Percentiles rank a stretch among this genome's conserved stretches.
Evolutionary conservation across 2,888 invertebrate genomes (phyloP).

Genomic region (Leptinotarsa juncta): DNA sequence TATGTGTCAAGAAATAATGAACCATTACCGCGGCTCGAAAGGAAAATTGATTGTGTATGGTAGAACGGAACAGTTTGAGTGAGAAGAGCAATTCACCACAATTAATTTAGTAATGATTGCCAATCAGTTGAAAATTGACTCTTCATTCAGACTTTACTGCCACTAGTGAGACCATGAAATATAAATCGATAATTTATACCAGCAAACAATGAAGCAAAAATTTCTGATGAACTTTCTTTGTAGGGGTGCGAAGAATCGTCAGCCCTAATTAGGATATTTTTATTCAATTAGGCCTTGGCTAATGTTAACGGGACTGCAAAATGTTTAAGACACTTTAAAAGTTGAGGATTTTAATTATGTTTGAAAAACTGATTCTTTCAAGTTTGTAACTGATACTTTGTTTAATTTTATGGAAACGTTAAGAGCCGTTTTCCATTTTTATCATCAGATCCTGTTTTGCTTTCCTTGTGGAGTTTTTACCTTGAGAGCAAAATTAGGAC

Average conservation of each 20-base stretch:
- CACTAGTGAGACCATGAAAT: neutral
- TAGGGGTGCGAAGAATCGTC: slow-evolving; percentile 17
- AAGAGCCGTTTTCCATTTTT: slow-evolving; percentile 38
- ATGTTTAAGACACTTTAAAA: slow-evolving; percentile 46
- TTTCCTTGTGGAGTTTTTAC: slow-evolving; percentile 6
- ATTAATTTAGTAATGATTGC: neutral
- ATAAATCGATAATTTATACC: neutral
- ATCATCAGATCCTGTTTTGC: slow-evolving; percentile 17
- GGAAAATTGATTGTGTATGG: neutral
- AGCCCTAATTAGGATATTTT: slow-evolving; percentile 47
- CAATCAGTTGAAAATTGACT: neutral
- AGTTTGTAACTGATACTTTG: slow-evolving; percentile 48
- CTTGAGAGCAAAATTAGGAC: neutral
- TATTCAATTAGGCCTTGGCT: slow-evolving; percentile 49
- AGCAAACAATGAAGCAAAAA: neutral
- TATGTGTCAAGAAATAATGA: too few relatives aligned
- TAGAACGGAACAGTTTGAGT: neutral
- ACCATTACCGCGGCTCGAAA: too few relatives aligned
- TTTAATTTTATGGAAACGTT: slow-evolving; percentile 51
- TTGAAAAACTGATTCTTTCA: slow-evolving; percentile 48
- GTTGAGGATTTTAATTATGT: slow-evolving; percentile 51
- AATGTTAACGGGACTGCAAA: slow-evolving; percentile 49
- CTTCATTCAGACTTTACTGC: neutral
- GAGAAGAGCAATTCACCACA: neutral
- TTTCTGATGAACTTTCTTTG: slow-evolving; percentile 17